Evolutionary conservation across 2,888 invertebrate genomes (phyloP).

Genomic region (Leptopterna dolabrata): DNA sequence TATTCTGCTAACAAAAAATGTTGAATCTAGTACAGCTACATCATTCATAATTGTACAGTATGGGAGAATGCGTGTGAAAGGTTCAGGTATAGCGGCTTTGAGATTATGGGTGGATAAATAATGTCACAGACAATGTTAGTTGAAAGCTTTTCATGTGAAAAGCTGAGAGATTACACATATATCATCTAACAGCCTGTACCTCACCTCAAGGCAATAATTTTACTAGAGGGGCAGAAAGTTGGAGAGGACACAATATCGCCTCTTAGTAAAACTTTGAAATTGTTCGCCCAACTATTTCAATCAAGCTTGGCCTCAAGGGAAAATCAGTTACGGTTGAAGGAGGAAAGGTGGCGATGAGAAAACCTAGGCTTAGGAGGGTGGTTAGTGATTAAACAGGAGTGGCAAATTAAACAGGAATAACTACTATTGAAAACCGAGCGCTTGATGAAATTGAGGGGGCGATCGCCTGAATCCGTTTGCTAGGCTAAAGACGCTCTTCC

Average conservation of each 20-base stretch:
- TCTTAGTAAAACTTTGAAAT: slow-evolving; percentile 32
- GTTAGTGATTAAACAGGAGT: slow-evolving; percentile 12
- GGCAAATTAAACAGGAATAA: background rate
- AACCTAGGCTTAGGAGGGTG: slow-evolving; percentile 1
- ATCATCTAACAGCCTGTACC: background rate
- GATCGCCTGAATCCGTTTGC: background rate
- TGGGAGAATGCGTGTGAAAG: background rate
- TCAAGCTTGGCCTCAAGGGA: slow-evolving; percentile 18
- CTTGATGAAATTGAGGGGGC: background rate
- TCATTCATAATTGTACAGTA: too few relatives aligned
- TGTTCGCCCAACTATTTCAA: slow-evolving; percentile 37
- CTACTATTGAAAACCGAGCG: background rate
- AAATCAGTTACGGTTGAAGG: background rate
- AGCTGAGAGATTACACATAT: background rate
- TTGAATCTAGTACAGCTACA: too few relatives aligned
- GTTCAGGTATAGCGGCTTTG: background rate
- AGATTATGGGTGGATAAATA: slow-evolving; percentile 9
- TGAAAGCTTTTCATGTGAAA: background rate
- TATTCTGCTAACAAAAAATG: too few relatives aligned
- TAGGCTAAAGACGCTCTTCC: background rate
- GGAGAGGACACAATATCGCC: slow-evolving; percentile 9
- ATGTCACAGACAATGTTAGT: slow-evolving; percentile 17
- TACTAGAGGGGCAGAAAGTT: background rate
- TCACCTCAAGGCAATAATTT: slow-evolving; percentile 37
- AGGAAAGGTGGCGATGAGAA: slow-evolving; percentile 17